These are phyloP conservation scores for Calyptomena viridis DNA, from an alignment of 2,113 vertebrate species.

Conservation along the genomic window DNA sequence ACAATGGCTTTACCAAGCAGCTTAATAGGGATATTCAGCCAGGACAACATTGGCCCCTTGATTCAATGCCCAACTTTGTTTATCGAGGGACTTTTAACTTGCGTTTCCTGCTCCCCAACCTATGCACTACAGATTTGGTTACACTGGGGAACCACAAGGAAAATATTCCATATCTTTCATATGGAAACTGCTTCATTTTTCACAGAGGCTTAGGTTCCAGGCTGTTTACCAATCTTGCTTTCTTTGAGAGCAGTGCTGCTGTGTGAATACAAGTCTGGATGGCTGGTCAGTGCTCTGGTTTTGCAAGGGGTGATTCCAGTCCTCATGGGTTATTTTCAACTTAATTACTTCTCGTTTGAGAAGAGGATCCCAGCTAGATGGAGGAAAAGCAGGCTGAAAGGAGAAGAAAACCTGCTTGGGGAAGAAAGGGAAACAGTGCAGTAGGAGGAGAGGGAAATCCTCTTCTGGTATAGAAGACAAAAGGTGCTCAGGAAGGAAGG, in stretches of 20 bases:
- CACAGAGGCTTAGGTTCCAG: not conserved
- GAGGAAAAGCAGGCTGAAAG: not conserved
- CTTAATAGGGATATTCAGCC: slow-evolving; percentile 4
- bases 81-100: not conserved
- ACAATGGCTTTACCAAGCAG: not conserved
- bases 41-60: not conserved
- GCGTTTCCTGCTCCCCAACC: not conserved
- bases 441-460: not conserved
- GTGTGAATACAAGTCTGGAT: rapidly evolving
- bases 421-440: not conserved
- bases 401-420: not conserved
- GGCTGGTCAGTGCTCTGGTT: not conserved
- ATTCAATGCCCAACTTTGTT: not conserved
- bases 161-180: not conserved
- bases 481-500: not conserved
- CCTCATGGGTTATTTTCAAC: not conserved
- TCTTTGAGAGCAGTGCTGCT: not conserved
- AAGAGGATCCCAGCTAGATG: not conserved
- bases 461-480: not conserved
- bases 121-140: not conserved
- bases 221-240: not conserved
- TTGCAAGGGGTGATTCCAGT: not conserved
- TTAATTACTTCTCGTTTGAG: not conserved
- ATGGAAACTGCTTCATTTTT: not conserved
- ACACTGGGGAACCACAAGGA: not conserved